Evolutionary conservation across 2,888 invertebrate species (phyloP), one percentile per base, ranked within the genome.

Genomic region (Macrosoma leucophasiata): DNA sequence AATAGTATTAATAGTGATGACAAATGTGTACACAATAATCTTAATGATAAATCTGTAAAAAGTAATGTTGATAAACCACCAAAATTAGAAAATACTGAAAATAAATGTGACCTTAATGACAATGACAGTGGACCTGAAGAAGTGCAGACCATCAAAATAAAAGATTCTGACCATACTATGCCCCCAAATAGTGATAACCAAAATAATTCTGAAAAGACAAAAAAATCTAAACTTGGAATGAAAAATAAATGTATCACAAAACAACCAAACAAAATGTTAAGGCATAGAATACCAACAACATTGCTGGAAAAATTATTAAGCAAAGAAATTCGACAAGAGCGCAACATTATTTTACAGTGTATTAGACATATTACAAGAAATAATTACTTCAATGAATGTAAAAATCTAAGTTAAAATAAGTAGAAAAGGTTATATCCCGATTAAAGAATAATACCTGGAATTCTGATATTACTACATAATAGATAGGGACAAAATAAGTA

Each of bases 311-410:
- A 89, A 60, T 69, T 97, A 13, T 75, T 97, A 33, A 88, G 88
- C 28, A 86, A 87, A 36, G 94, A 96, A 64, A 94, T 97, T 48
- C 85, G 90, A 43, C 92, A 93, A 51, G 97, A 97, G 72, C 85
- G 96, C 31, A 97, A 96, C 73, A 84, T 93, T 26, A 85, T 97
- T 29, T 84, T 95, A 15, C 96, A 97, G 65, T 96, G 96, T 77
- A 88, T 96, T 18, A 89, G 92, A 48, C 89, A 90, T 77, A 89
- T 95, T 29, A 89, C 91, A 15, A 86, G 89, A 44, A 91, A 91
- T 52, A 89, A 94, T 52, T 95, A 90, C 68, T 94, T 95, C n/a
- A n/a, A n/a, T n/a, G n/a, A n/a, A n/a, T 74, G 86, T 84, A 27
- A 59, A 64, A 13, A 17, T 17, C 26, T 13, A 17, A 26, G 20